Evolutionary conservation across 2,797 vertebrate genomes (phyloP).

Genomic region (Neosalanx taihuensis): DNA sequence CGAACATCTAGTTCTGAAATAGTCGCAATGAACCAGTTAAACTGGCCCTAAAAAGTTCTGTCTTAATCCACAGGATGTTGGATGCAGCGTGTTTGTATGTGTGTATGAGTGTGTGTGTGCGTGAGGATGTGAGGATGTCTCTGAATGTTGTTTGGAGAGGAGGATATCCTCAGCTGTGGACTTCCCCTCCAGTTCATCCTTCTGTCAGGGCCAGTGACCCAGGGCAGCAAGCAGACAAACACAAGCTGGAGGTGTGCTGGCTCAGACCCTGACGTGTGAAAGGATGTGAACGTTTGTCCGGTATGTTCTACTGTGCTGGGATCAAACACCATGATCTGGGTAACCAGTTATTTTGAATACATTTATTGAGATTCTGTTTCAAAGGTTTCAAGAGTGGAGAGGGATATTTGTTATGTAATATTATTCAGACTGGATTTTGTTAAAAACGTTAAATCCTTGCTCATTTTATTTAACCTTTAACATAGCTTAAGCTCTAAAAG

Average conservation of each 20-base stretch:
- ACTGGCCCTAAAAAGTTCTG: not conserved
- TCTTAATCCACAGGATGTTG: constrained; percentile 11
- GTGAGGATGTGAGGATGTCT: constrained; percentile 34
- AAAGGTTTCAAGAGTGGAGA: not conserved
- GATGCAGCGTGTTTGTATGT: not conserved
- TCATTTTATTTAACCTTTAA: not conserved
- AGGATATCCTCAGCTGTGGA: constrained; percentile 47
- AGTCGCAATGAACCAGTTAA: not conserved
- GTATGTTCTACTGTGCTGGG: not conserved
- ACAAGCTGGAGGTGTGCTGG: not conserved
- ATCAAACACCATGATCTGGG: not conserved
- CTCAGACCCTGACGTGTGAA: not conserved
- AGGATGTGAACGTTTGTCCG: not conserved
- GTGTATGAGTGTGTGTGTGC: constrained; percentile 22
- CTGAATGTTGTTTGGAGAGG: constrained; percentile 31
- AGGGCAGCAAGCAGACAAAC: constrained; percentile 19
- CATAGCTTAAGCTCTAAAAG: not conserved
- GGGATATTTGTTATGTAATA: not conserved
- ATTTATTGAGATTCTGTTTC: not conserved
- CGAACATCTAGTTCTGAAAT: too few relatives aligned
- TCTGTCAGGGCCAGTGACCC: constrained; percentile 14
- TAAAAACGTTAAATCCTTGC: not conserved
- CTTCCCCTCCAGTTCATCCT: constrained; percentile 44
- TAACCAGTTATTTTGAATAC: too few relatives aligned
- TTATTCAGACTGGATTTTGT: not conserved